Evolutionary conservation across 2,113 vertebrate species (phyloP).

Genomic region (Ellobius talpinus): DNA sequence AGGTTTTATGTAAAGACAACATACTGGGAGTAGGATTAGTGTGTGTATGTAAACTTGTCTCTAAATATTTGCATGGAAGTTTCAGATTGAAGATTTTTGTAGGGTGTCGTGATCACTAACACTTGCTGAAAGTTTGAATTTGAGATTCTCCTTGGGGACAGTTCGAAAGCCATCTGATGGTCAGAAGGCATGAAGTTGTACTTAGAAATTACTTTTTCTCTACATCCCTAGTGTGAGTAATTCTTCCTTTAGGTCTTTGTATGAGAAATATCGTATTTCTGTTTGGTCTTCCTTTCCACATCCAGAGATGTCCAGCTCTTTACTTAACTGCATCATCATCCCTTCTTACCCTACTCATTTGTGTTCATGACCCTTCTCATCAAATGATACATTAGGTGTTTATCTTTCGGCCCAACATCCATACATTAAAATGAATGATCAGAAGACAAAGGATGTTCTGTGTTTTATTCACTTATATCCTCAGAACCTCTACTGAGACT

Average conservation of each 20-base stretch:
- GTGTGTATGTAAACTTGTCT: not conserved
- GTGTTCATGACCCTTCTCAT: not conserved
- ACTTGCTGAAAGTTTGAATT: not conserved
- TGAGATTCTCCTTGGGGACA: not conserved
- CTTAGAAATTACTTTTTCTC: not conserved
- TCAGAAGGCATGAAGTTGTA: not conserved
- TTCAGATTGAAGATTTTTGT: not conserved
- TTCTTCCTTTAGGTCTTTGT: not conserved
- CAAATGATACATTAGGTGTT: not conserved
- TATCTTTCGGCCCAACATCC: not conserved
- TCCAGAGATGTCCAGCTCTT: not conserved
- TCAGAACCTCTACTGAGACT: not conserved
- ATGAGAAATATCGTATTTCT: not conserved
- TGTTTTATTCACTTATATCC: not conserved
- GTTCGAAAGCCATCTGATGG: not conserved
- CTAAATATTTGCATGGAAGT: not conserved
- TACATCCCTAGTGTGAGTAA: not conserved
- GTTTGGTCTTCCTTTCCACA: not conserved
- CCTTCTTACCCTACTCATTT: not conserved
- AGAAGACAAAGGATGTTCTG: not conserved
- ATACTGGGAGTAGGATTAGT: not conserved
- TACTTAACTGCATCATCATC: not conserved
- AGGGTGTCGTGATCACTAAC: not conserved
- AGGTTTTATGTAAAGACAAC: constrained; percentile 32
- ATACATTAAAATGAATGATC: not conserved